Conservation (phyloP, 1,140 invertebrate genomes). For the Diachasma alloeum region DNA sequence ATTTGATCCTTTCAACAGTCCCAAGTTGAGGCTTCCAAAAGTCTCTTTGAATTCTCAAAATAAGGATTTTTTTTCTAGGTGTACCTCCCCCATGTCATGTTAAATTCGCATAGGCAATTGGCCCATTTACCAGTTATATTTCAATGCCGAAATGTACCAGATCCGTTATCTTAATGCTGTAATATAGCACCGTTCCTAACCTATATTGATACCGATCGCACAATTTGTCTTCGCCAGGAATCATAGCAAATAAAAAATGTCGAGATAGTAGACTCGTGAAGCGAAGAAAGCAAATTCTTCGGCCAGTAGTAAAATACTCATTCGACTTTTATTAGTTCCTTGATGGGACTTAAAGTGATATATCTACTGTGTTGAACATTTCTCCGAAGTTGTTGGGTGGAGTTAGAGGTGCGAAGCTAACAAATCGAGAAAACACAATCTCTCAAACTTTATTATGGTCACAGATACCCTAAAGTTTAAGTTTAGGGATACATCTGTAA, state of each 20-base stretch:
- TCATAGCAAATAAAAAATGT: background rate
- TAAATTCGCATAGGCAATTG: no score
- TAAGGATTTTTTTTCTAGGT: no score
- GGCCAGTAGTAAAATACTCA: constrained; percentile 34
- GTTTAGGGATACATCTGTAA: no score
- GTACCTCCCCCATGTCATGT: no score
- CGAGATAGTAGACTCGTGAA: constrained; percentile 27
- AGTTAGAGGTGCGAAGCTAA: background rate
- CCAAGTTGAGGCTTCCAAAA: no score
- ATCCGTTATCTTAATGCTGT: no score
- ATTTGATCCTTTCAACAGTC: no score
- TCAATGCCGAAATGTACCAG: no score
- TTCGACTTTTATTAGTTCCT: constrained; percentile 30
- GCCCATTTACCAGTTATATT: no score
- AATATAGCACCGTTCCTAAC: no score
- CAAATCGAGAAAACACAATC: background rate
- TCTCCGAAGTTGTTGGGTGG: background rate
- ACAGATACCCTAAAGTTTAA: no score
- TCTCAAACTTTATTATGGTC: background rate
- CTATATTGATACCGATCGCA: background rate
- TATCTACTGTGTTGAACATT: background rate
- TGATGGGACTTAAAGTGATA: background rate
- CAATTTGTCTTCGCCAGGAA: background rate
- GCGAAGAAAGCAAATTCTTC: constrained; percentile 26
- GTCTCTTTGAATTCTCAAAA: no score